Evolutionary conservation across 1,140 invertebrate genomes (phyloP).

Genomic region (Euura saliciscinereae): DNA sequence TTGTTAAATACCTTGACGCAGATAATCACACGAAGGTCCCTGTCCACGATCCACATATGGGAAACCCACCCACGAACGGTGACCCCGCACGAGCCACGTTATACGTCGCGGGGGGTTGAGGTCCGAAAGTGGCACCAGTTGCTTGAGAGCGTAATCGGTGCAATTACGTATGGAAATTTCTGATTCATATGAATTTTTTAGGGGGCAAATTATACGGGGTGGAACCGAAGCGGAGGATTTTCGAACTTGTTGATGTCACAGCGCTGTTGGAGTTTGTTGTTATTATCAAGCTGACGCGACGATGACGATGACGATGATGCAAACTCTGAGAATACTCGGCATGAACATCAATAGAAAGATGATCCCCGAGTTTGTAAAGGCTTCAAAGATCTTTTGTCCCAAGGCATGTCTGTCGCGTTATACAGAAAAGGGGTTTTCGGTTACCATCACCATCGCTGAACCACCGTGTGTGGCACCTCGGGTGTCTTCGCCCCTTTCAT

Average conservation of each 20-base stretch:
- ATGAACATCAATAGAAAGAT: conserved; percentile 56
- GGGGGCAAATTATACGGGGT: background rate
- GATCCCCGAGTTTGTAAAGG: conserved; percentile 39
- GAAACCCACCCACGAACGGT: conserved; percentile 4
- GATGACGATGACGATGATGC: conserved; percentile 22
- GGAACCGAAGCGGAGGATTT: no score
- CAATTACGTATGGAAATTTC: conserved; percentile 59
- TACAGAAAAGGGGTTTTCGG: conserved; percentile 41
- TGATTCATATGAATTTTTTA: conserved; percentile 46
- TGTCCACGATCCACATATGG: conserved; percentile 3
- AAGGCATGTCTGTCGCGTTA: conserved; percentile 49
- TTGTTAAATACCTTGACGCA: background rate
- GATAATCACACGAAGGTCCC: background rate
- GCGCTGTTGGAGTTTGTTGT: no score
- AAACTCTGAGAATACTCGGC: conserved; percentile 34
- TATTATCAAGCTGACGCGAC: conserved; percentile 15
- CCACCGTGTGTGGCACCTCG: conserved; percentile 56
- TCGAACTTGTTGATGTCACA: no score
- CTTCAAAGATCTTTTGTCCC: conserved; percentile 43
- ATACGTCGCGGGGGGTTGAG: conserved; percentile 8
- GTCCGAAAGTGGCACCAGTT: conserved; percentile 45
- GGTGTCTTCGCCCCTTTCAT: conserved; percentile 52
- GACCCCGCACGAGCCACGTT: background rate
- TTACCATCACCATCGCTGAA: background rate
- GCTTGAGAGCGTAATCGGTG: conserved; percentile 48